A percentile compares a stretch with the other conserved stretches of the same genome.
phyloP scores from a whole-genome alignment of 2,797 vertebrate genomes.

The Galago senegalensis region DNA sequence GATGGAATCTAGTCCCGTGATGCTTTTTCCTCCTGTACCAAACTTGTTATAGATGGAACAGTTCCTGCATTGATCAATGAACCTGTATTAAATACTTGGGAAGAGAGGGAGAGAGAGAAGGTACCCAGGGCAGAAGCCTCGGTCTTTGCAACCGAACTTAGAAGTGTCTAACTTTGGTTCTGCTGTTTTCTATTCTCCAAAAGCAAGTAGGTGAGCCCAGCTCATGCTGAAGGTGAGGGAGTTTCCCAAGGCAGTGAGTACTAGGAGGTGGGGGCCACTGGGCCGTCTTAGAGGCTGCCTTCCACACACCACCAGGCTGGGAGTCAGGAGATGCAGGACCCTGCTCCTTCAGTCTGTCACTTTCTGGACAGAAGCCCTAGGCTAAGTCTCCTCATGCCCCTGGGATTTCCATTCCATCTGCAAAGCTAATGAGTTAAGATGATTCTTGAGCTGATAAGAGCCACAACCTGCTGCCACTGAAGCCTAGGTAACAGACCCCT shows the following conservation, averaged over 20 bases:
- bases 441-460: neutral
- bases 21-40: neutral
- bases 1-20: neutral
- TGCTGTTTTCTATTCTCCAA: neutral
- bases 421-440: neutral
- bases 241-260: neutral
- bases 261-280: neutral
- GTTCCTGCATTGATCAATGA: neutral
- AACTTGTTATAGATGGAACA: neutral
- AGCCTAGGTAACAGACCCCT: neutral
- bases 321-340: neutral
- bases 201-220: neutral
- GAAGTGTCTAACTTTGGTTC: neutral
- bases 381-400: neutral
- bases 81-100: constrained; percentile 5
- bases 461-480: neutral
- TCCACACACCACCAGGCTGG: neutral
- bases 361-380: neutral
- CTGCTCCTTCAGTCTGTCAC: neutral
- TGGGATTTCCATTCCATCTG: neutral
- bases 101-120: neutral
- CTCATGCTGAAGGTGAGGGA: neutral
- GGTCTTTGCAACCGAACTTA: neutral
- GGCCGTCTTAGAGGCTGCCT: neutral
- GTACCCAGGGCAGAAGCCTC: neutral